Percentiles rank a stretch among this genome's conserved stretches.
These are phyloP conservation scores for Hemibagrus wyckioides DNA, from an alignment of 2,113 vertebrate genomes.

Conservation along the genomic window DNA sequence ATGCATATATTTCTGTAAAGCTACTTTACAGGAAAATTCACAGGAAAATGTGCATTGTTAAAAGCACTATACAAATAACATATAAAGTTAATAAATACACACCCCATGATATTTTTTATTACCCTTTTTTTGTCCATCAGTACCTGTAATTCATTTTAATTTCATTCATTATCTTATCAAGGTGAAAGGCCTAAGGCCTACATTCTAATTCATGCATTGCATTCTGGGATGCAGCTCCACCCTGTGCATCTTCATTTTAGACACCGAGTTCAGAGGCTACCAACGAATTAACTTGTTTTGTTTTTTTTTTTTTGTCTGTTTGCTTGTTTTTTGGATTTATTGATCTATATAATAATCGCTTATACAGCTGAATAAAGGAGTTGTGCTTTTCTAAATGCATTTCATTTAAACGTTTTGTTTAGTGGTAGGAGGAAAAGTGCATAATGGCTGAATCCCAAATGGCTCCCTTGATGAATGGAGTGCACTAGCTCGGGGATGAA, in stretches of 20 bases:
- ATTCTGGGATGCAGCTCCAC: slow-evolving; percentile 49
- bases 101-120: too few relatives aligned
- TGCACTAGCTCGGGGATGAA: neutral
- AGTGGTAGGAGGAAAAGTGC: neutral
- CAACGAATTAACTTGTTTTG: neutral
- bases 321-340: neutral
- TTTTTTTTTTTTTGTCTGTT: too few relatives aligned
- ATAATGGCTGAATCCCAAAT: slow-evolving; percentile 5
- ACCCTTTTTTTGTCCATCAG: neutral
- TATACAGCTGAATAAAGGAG: neutral
- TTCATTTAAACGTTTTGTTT: neutral
- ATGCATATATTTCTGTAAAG: neutral
- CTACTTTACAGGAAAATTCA: too few relatives aligned
- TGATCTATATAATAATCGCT: neutral
- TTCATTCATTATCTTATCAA: neutral
- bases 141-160: neutral
- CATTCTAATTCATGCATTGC: slow-evolving; percentile 15
- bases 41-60: too few relatives aligned
- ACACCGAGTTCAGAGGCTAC: neutral
- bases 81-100: too few relatives aligned
- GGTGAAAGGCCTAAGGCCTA: neutral
- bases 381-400: neutral
- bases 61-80: too few relatives aligned
- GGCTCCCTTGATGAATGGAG: neutral
- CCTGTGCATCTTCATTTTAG: slow-evolving; percentile 22